Conservation (phyloP, 2,888 invertebrate genomes). For the Lycia hirtaria region DNA sequence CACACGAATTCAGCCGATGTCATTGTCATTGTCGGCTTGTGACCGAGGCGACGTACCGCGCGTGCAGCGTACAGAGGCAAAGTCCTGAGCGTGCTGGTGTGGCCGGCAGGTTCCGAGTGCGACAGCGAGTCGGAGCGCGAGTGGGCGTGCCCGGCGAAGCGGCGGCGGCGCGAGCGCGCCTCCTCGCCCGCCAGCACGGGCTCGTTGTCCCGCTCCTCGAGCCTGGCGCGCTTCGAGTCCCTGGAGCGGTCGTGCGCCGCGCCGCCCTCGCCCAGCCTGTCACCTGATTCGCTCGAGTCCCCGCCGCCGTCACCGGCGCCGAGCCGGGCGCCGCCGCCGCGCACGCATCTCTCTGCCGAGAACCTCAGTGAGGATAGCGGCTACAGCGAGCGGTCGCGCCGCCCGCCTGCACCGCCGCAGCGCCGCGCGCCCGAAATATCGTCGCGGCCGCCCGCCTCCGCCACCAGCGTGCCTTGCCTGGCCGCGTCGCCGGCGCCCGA, state of each 20-base stretch:
- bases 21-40: constrained; percentile 77
- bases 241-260: constrained; percentile 87
- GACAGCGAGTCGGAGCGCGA: constrained; percentile 90
- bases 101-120: constrained; percentile 77
- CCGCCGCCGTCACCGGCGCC: constrained; percentile 74
- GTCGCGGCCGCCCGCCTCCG: constrained; percentile 60
- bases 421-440: constrained; percentile 70
- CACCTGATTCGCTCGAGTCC: constrained; percentile 80
- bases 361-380: constrained; percentile 93
- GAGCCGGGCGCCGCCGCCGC: constrained; percentile 61
- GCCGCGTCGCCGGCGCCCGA: constrained; percentile 63
- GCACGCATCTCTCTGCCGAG: constrained; percentile 88
- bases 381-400: constrained; percentile 87
- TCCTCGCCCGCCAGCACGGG: constrained; percentile 74
- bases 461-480: constrained; percentile 76
- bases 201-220: constrained; percentile 91
- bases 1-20: constrained; percentile 63
- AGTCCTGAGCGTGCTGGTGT: constrained; percentile 41
- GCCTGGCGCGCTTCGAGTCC: constrained; percentile 93
- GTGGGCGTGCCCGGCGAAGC: constrained; percentile 90
- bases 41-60: constrained; percentile 54
- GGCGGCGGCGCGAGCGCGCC: constrained; percentile 87
- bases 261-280: constrained; percentile 74
- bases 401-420: constrained; percentile 64
- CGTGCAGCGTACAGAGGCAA: constrained; percentile 20